These are phyloP conservation scores for Brachionus koreanus DNA, from an alignment of 1,140 invertebrate species.

Conservation along the genomic window DNA sequence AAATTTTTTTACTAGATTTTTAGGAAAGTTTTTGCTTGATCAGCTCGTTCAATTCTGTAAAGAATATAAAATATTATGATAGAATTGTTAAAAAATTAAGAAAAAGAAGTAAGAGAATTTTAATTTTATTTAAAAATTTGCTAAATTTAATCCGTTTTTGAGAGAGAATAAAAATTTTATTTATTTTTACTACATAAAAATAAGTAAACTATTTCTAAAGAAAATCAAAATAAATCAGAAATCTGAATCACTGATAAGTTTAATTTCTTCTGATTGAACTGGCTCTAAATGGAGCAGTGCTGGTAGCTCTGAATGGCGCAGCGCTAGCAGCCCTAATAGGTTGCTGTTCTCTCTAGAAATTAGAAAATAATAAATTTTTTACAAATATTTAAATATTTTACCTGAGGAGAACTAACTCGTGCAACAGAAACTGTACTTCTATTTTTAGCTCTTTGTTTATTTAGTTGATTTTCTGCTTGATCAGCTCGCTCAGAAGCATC, in stretches of 20 bases:
- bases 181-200: neutral
- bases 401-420: conserved; percentile 10
- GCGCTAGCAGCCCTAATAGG: neutral
- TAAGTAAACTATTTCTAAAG: neutral
- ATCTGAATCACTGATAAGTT: neutral
- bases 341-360: conserved; percentile 4
- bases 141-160: neutral
- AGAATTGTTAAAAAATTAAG: no score
- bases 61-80: no score
- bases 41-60: no score
- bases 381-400: neutral
- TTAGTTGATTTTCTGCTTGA: conserved; percentile 90
- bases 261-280: neutral
- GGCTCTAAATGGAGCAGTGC: neutral
- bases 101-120: no score
- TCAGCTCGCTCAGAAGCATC: conserved; percentile 97
- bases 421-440: conserved; percentile 67
- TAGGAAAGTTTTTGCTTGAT: no score
- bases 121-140: no score
- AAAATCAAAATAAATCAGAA: neutral
- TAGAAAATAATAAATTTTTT: neutral
- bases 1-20: no score
- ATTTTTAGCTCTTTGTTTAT: conserved; percentile 92
- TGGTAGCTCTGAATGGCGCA: conserved; percentile 21
- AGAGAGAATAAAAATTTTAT: neutral